Evolutionary conservation across 2,888 invertebrate genomes (phyloP).

Genomic region (Callyntrura sp.): DNA sequence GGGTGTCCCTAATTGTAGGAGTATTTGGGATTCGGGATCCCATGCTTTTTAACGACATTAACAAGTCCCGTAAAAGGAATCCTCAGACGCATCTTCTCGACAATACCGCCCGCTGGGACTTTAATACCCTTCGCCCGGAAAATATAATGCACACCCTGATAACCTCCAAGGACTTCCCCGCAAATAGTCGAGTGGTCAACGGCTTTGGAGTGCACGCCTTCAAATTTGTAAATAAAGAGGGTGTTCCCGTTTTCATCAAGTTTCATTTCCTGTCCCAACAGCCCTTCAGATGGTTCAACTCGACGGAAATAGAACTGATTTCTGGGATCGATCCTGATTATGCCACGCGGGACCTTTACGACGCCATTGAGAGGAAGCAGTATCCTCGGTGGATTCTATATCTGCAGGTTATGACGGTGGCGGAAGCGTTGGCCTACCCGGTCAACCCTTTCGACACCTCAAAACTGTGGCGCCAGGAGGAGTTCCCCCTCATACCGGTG

Average conservation of each 20-base stretch:
- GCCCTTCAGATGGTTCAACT: slow-evolving; percentile 92
- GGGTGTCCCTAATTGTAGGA: too few relatives aligned
- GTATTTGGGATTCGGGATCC: slow-evolving; percentile 97
- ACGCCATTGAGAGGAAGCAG: slow-evolving; percentile 71
- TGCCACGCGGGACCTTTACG: slow-evolving; percentile 89
- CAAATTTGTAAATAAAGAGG: slow-evolving; percentile 91
- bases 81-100: slow-evolving; percentile 96
- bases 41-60: slow-evolving; percentile 95
- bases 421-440: slow-evolving; percentile 65
- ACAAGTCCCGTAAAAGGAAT: slow-evolving; percentile 98
- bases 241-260: slow-evolving; percentile 92
- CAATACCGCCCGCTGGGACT: slow-evolving; percentile 98
- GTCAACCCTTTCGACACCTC: slow-evolving; percentile 79
- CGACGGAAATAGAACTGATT: slow-evolving; percentile 88
- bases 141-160: slow-evolving; percentile 93
- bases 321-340: slow-evolving; percentile 94
- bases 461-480: slow-evolving; percentile 65
- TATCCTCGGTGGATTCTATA: slow-evolving; percentile 77
- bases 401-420: slow-evolving; percentile 79
- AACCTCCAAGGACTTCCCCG: slow-evolving; percentile 95
- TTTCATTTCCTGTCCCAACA: slow-evolving; percentile 89
- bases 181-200: slow-evolving; percentile 97
- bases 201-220: slow-evolving; percentile 98
- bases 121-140: slow-evolving; percentile 94
- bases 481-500: slow-evolving; percentile 65